Evolutionary conservation across 1,140 invertebrate genomes (phyloP), one percentile per base, ranked within the genome.

Genomic region (Batillaria attramentaria): DNA sequence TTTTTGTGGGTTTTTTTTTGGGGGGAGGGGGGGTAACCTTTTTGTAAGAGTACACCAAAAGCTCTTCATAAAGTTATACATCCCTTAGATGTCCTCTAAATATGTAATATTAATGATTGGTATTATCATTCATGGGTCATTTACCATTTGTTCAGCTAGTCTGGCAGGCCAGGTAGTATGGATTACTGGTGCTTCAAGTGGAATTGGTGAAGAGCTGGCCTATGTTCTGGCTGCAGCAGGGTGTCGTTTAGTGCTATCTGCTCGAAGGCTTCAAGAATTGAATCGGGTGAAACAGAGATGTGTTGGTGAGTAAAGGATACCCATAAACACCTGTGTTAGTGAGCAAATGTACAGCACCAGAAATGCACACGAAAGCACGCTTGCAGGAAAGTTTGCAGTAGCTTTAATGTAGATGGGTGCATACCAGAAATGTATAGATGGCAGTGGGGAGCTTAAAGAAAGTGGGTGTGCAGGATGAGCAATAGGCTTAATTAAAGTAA

Each of bases 121-220:
- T n/a, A n/a, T n/a, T n/a, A n/a, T n/a, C n/a, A n/a, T n/a, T n/a
- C n/a, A n/a, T n/a, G n/a, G n/a, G n/a, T 37, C 0, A 18, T 62
- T n/a, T 68, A 13, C 16, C n/a, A 50, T 33, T 77, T 16, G 78
- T 83, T 33, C 81, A 87, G 88, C 83, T 75, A 79, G 74, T 35
- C 78, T 96, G 62, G 91, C 92, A 80, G 94, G 93, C 0, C 95
- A 96, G 91, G 95, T 97, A 4, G 94, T 96, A 1, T 97, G 96
- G 95, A 95, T 98, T 83, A 97, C 95, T 2, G 96, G 97, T 54
- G 95, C 96, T 18, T 97, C 96, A 0, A 95, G 95, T 91, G 96
- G 97, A 33, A 97, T 97, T 85, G 97, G 97, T 24, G 95, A 96
- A 91, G 88, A 93, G 81, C 89, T 96, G 69, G 95, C 96, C 0